Percentiles rank a stretch among this genome's conserved stretches.
These are phyloP conservation scores for cat (Felis catus) DNA, from an alignment of 2,113 vertebrate species.

Conservation along the genomic window F.catus_Fca126_mat1.0 CM031416.1:111997001-111997500, in stretches of 20 bases:
- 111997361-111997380: no score
- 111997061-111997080: background rate
- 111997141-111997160: background rate
- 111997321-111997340: no score
- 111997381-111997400: no score
- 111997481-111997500: background rate
- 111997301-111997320: no score
- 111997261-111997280: no score
- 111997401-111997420: no score
- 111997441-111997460: no score
- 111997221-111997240: background rate
- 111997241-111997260: no score
- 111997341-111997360: no score
- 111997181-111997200: background rate
- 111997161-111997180: constrained; percentile 18
- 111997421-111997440: no score
- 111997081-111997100: background rate
- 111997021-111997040: background rate
- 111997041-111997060: background rate
- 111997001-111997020: background rate
- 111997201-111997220: background rate
- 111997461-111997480: background rate
- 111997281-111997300: no score
- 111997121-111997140: background rate
- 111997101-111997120: background rate